These are phyloP conservation scores for Prunella strophiata DNA, from an alignment of 2,797 vertebrate species.

Conservation along the genomic window DNA sequence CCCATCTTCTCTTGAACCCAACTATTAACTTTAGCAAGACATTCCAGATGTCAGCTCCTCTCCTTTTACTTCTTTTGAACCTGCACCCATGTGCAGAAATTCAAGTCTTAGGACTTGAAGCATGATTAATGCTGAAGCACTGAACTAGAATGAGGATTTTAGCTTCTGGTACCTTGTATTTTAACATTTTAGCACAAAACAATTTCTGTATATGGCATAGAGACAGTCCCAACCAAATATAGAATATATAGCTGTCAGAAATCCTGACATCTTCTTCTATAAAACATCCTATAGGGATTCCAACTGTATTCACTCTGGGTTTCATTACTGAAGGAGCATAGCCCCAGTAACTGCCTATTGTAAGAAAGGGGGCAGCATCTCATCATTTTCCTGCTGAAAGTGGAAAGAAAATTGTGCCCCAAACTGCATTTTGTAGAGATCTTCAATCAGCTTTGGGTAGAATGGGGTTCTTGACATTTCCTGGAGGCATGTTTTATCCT, in stretches of 20 bases:
- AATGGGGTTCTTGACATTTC: background rate
- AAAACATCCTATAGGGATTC: background rate
- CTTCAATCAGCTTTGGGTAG: background rate
- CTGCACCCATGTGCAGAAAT: background rate
- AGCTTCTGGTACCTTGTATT: background rate
- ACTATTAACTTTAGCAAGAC: background rate
- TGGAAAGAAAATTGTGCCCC: background rate
- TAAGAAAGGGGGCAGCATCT: background rate
- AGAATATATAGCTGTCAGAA: too few species aligned
- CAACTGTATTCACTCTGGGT: background rate
- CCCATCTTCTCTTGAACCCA: background rate
- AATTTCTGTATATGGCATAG: background rate
- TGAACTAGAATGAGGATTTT: background rate
- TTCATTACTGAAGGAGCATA: background rate
- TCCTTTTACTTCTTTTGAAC: background rate
- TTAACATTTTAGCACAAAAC: background rate
- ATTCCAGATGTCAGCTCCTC: background rate
- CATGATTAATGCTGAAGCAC: background rate
- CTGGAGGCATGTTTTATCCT: background rate
- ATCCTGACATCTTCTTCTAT: background rate
- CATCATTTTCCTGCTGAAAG: background rate
- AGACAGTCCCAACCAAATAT: background rate
- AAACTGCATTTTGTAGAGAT: background rate
- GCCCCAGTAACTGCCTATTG: background rate
- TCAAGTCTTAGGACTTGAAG: background rate